Percentiles rank a stretch among this genome's conserved stretches.
Conservation (phyloP, 1,140 invertebrate genomes). For the Catajapyx aquilonaris region DNA sequence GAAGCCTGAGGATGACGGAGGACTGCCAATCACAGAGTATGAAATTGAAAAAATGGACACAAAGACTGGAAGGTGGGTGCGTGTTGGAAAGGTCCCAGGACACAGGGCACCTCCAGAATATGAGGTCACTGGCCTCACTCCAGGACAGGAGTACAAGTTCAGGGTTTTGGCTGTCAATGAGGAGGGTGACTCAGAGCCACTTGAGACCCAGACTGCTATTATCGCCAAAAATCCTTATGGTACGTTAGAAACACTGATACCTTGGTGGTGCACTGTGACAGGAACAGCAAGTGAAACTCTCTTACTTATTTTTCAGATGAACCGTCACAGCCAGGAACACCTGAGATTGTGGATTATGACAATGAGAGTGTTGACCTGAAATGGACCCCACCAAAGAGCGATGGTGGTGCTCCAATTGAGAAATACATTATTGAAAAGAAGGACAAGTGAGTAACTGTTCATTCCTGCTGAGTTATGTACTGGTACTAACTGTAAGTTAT, state of each 20-base stretch:
- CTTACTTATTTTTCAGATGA: slow-evolving; percentile 33
- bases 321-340: slow-evolving; percentile 68
- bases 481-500: background rate
- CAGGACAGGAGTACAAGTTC: slow-evolving; percentile 89
- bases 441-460: slow-evolving; percentile 35
- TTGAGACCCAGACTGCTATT: slow-evolving; percentile 59
- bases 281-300: background rate
- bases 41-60: slow-evolving; percentile 92
- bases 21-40: slow-evolving; percentile 86
- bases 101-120: slow-evolving; percentile 54
- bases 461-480: background rate
- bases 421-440: slow-evolving; percentile 98
- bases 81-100: slow-evolving; percentile 54
- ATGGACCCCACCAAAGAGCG: slow-evolving; percentile 75
- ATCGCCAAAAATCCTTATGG: slow-evolving; percentile 94
- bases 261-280: background rate
- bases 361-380: slow-evolving; percentile 82
- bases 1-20: slow-evolving; percentile 95
- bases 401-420: slow-evolving; percentile 86
- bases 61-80: slow-evolving; percentile 72
- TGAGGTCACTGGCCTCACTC: slow-evolving; percentile 73
- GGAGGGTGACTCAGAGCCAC: slow-evolving; percentile 85
- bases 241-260: too few species aligned
- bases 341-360: slow-evolving; percentile 78
- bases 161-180: slow-evolving; percentile 85